Conservation (phyloP, 2,113 vertebrate species). For the Kryptolebias marmoratus region DNA sequence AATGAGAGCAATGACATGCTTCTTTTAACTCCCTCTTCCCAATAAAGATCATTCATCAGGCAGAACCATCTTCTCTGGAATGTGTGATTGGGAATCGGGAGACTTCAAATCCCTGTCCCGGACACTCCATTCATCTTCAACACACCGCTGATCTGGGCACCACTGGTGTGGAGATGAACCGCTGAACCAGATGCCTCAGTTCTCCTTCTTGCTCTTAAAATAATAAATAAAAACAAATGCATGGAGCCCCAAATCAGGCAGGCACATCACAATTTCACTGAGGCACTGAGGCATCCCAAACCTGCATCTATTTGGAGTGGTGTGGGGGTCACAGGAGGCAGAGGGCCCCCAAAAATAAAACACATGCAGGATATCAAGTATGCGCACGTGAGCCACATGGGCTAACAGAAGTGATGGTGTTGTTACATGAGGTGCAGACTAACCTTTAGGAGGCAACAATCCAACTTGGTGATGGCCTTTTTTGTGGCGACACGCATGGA, state of each 20-base stretch:
- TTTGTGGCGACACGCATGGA: slow-evolving; percentile 78
- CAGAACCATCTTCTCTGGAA: slow-evolving; percentile 78
- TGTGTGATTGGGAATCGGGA: slow-evolving; percentile 77
- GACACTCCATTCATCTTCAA: slow-evolving; percentile 76
- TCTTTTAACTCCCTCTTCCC: slow-evolving; percentile 78
- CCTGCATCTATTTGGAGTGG: slow-evolving; percentile 75
- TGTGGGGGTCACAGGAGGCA: slow-evolving; percentile 47
- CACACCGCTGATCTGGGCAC: slow-evolving; percentile 71
- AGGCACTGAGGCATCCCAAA: slow-evolving; percentile 77
- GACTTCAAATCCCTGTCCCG: slow-evolving; percentile 64
- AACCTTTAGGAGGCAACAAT: slow-evolving; percentile 80
- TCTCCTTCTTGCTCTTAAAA: slow-evolving; percentile 64
- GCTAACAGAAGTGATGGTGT: slow-evolving; percentile 50
- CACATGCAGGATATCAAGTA: slow-evolving; percentile 58
- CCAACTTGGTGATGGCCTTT: slow-evolving; percentile 78
- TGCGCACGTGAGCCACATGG: slow-evolving; percentile 42
- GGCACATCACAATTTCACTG: slow-evolving; percentile 75
- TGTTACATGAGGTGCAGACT: slow-evolving; percentile 53
- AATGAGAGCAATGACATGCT: slow-evolving; percentile 77
- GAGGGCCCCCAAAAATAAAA: slow-evolving; percentile 67
- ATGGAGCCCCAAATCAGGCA: slow-evolving; percentile 71
- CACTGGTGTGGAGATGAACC: slow-evolving; percentile 66
- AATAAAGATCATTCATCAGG: slow-evolving; percentile 80
- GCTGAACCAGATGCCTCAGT: slow-evolving; percentile 64
- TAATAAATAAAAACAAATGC: slow-evolving; percentile 73